These are phyloP conservation scores for Hippocampus guttulatus DNA, from an alignment of 2,113 vertebrate genomes.

Conservation along the genomic window DNA sequence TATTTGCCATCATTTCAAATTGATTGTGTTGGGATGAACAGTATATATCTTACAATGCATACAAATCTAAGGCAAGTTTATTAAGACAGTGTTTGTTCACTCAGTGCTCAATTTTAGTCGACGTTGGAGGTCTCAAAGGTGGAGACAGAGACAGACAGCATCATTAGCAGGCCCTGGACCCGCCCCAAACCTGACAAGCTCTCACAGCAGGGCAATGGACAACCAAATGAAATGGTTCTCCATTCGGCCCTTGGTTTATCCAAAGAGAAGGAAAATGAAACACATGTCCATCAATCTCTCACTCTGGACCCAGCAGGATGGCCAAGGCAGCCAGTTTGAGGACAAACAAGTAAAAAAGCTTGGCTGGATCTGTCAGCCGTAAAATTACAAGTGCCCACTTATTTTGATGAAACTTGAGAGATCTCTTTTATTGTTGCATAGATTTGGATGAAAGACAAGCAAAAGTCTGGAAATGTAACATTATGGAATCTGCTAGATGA, in stretches of 20 bases:
- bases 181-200: conserved; percentile 49
- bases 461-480: neutral
- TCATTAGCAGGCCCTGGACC: conserved; percentile 53
- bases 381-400: conserved; percentile 1
- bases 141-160: conserved; percentile 56
- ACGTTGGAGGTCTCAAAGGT: conserved; percentile 24
- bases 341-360: conserved; percentile 19
- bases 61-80: neutral
- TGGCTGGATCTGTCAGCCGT: conserved; percentile 6
- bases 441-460: neutral
- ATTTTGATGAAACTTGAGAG: neutral
- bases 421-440: neutral
- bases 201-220: conserved; percentile 43
- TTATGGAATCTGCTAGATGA: neutral
- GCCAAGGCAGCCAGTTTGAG: conserved; percentile 24
- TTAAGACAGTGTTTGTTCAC: neutral
- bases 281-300: conserved; percentile 56
- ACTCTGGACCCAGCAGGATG: conserved; percentile 29
- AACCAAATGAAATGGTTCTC: conserved; percentile 40
- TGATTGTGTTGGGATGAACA: neutral
- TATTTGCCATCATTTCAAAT: neutral
- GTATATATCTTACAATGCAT: too few relatives aligned
- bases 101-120: conserved; percentile 42
- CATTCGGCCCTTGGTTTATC: conserved; percentile 38
- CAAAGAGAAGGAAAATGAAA: conserved; percentile 47